Conservation (phyloP, 2,113 vertebrate genomes). For the Fregetta grallaria region DNA sequence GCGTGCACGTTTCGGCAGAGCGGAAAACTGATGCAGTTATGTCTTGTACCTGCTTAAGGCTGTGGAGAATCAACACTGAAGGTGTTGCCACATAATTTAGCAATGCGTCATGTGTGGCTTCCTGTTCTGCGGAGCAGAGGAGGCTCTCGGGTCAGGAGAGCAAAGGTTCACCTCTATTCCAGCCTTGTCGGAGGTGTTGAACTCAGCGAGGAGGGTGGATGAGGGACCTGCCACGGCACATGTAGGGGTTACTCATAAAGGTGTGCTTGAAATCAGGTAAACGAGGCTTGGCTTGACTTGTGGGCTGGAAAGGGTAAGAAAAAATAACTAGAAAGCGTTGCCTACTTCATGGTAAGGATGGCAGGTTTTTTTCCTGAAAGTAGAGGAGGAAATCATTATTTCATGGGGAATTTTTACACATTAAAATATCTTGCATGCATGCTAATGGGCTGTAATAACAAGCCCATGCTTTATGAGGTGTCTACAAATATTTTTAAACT, state of each 20-base stretch:
- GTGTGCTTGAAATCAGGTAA: neutral
- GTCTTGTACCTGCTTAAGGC: neutral
- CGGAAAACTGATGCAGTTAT: neutral
- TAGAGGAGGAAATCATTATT: slow-evolving; percentile 25
- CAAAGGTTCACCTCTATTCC: neutral
- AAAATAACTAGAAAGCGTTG: neutral
- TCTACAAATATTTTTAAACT: neutral
- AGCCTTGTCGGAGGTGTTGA: neutral
- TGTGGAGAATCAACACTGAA: neutral
- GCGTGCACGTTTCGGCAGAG: neutral
- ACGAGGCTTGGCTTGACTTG: neutral
- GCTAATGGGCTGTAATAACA: neutral
- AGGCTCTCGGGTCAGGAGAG: neutral
- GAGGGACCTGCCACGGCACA: neutral
- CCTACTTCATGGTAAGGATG: neutral
- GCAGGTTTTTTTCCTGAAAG: neutral
- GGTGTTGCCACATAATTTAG: neutral
- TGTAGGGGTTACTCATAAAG: neutral
- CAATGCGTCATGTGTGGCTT: neutral
- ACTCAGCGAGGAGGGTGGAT: neutral
- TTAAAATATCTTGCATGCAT: slow-evolving; percentile 21
- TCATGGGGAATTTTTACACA: slow-evolving; percentile 39
- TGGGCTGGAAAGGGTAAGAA: neutral
- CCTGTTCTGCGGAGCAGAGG: neutral
- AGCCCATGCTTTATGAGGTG: neutral